Percentiles rank a stretch among this genome's conserved stretches.
These are phyloP conservation scores for Apamea sordens DNA, from an alignment of 2,888 invertebrate genomes.

Conservation along the genomic window DNA sequence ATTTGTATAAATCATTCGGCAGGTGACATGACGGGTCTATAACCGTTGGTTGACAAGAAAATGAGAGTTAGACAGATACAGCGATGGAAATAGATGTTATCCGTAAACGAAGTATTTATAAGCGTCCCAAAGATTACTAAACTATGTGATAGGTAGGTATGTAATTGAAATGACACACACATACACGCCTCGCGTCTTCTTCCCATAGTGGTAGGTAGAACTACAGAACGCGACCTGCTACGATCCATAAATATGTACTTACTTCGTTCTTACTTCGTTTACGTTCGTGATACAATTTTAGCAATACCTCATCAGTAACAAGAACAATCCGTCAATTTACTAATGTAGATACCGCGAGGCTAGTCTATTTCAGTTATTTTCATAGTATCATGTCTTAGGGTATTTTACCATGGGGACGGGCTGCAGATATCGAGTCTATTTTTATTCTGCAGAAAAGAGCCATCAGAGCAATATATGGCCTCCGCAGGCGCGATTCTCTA, in stretches of 20 bases:
- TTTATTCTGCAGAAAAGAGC: too few relatives aligned
- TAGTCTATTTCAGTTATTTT: too few relatives aligned
- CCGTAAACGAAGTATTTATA: neutral
- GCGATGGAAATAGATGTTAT: slow-evolving; percentile 1
- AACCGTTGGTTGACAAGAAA: neutral
- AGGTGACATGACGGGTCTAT: slow-evolving; percentile 9
- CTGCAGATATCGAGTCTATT: too few relatives aligned
- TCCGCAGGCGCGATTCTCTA: too few relatives aligned
- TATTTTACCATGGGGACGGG: too few relatives aligned
- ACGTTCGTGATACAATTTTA: neutral
- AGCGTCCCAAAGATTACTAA: neutral
- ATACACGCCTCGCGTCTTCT: neutral
- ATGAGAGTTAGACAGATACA: neutral
- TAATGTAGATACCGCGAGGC: too few relatives aligned
- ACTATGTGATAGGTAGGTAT: neutral
- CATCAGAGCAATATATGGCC: too few relatives aligned
- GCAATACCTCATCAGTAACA: neutral
- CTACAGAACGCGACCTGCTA: neutral
- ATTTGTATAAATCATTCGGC: slow-evolving; percentile 40
- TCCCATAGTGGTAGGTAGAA: neutral
- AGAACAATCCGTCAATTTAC: too few relatives aligned
- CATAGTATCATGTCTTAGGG: too few relatives aligned
- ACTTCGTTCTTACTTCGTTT: neutral
- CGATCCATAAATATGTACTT: neutral
- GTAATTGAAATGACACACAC: neutral